These are phyloP conservation scores for Bellardia bayeri DNA, from an alignment of 2,888 invertebrate species.

Conservation along the genomic window DNA sequence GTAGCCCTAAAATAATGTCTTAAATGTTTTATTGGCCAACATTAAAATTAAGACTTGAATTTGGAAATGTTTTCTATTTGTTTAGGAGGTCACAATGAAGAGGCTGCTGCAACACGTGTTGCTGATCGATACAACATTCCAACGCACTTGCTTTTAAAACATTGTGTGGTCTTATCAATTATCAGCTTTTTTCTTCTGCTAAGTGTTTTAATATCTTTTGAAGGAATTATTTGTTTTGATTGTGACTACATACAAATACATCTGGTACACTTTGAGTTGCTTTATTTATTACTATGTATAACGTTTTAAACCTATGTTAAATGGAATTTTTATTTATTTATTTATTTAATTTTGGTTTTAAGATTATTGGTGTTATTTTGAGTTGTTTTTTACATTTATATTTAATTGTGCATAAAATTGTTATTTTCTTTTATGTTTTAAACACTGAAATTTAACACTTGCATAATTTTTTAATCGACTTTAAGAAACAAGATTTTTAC, in stretches of 20 bases:
- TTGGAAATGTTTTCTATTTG: neutral
- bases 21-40: constrained; percentile 56
- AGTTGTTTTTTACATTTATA: constrained; percentile 16
- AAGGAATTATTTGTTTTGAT: constrained; percentile 1
- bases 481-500: constrained; percentile 60
- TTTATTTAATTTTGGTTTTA: neutral
- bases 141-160: constrained; percentile 50
- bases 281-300: neutral
- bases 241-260: neutral
- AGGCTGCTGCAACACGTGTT: neutral
- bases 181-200: neutral
- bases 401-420: constrained; percentile 68
- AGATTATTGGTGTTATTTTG: neutral
- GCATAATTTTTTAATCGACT: constrained; percentile 63
- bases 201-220: constrained; percentile 18
- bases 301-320: neutral
- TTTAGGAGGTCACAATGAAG: neutral
- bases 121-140: neutral
- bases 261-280: neutral
- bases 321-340: constrained; percentile 6
- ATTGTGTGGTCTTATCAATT: constrained; percentile 59
- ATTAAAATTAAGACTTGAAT: constrained; percentile 36
- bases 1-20: constrained; percentile 61
- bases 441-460: constrained; percentile 65
- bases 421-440: constrained; percentile 64